phyloP scores from a whole-genome alignment of 2,888 invertebrate genomes.

The Bruchidius siliquastri region DNA sequence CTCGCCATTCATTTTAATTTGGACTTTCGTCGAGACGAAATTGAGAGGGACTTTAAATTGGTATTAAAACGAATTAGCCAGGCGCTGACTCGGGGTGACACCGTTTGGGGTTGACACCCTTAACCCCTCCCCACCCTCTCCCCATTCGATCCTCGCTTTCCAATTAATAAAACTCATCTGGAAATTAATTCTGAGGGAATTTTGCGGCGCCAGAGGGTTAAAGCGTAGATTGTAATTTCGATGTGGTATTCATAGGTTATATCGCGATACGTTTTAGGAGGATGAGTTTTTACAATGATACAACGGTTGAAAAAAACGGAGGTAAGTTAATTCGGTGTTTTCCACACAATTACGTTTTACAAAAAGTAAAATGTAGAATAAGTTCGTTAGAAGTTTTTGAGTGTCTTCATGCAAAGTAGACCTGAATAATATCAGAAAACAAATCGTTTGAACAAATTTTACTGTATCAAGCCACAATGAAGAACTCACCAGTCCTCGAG shows the following conservation, averaged over 20 bases:
- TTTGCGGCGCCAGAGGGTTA: neutral
- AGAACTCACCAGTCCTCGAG: neutral
- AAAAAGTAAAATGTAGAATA: no score
- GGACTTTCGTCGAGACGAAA: conserved; percentile 15
- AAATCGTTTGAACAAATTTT: no score
- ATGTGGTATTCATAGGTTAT: neutral
- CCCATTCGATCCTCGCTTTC: conserved; percentile 4
- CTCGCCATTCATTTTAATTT: conserved; percentile 35
- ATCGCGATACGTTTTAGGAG: neutral
- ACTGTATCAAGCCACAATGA: neutral
- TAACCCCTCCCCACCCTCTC: neutral
- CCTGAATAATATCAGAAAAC: no score
- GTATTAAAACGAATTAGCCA: conserved; percentile 31
- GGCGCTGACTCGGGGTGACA: conserved; percentile 6
- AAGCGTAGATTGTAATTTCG: neutral
- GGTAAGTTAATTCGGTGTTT: no score
- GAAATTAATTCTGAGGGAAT: conserved; percentile 17
- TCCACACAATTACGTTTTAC: no score
- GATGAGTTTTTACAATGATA: no score
- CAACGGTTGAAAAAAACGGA: no score
- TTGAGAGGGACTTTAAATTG: conserved; percentile 27
- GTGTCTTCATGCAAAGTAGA: no score
- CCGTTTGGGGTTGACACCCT: neutral
- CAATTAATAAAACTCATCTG: conserved; percentile 25
- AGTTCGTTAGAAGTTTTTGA: no score